phyloP scores from a whole-genome alignment of 2,888 invertebrate species.

The Nemapogon koenigi region DNA sequence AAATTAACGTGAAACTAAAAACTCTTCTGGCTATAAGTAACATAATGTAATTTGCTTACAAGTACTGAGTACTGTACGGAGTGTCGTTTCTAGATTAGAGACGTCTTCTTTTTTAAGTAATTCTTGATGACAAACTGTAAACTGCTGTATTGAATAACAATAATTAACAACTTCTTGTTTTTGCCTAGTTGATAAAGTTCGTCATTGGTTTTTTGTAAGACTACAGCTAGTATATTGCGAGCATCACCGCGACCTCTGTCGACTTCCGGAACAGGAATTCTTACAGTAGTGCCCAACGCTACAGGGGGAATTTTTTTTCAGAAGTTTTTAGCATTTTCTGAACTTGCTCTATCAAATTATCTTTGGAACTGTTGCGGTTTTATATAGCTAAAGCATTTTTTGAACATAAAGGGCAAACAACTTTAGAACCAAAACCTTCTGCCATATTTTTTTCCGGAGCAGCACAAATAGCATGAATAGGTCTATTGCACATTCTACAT shows the following conservation, averaged over 20 bases:
- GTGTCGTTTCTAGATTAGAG: conserved; percentile 1
- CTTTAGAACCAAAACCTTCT: conserved; percentile 2
- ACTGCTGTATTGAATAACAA: too few species aligned
- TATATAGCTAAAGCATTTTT: too few species aligned
- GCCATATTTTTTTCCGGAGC: neutral
- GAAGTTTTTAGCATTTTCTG: neutral
- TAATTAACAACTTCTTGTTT: too few species aligned
- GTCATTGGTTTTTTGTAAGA: too few species aligned
- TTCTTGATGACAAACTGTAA: too few species aligned
- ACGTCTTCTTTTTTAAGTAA: too few species aligned
- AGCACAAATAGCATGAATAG: conserved; percentile 4
- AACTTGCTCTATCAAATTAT: conserved; percentile 1
- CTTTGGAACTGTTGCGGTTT: conserved; percentile 3
- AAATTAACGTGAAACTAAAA: conserved; percentile 3
- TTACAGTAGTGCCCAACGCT: too few species aligned
- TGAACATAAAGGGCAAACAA: neutral
- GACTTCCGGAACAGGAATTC: too few species aligned
- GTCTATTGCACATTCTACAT: conserved; percentile 1
- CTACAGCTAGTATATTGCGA: neutral
- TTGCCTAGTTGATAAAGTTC: too few species aligned
- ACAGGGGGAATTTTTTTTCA: neutral
- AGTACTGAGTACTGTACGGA: conserved; percentile 7
- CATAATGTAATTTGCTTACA: too few species aligned
- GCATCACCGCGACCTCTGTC: too few species aligned
- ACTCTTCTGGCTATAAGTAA: conserved; percentile 2